These are phyloP conservation scores for Pseudeuparius sepicola DNA, from an alignment of 2,888 invertebrate genomes.

Conservation along the genomic window DNA sequence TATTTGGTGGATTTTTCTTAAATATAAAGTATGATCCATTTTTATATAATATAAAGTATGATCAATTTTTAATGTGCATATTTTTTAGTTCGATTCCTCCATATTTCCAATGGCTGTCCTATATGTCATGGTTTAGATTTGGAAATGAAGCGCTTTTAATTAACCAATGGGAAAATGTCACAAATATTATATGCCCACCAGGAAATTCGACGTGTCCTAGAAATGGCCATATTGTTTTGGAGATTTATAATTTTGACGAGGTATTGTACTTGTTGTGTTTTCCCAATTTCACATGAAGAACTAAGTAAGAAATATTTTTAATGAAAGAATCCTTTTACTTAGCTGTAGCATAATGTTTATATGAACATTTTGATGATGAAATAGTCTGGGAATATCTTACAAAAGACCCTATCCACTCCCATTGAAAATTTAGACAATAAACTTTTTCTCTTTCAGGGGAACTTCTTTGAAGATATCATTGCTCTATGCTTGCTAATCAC, in stretches of 20 bases:
- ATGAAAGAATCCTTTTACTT: neutral
- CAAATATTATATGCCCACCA: constrained; percentile 60
- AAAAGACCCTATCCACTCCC: neutral
- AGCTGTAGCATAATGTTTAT: neutral
- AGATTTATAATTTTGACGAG: constrained; percentile 67
- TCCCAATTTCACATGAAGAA: no score
- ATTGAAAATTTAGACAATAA: neutral
- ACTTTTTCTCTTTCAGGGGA: constrained; percentile 42
- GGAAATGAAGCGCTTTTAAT: constrained; percentile 81
- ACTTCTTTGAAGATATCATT: constrained; percentile 62
- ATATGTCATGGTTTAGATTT: constrained; percentile 87
- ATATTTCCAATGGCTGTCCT: constrained; percentile 78
- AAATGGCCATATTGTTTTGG: constrained; percentile 67
- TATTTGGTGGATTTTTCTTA: constrained; percentile 93
- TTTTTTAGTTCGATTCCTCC: constrained; percentile 68
- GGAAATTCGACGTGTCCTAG: constrained; percentile 68
- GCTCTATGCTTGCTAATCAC: constrained; percentile 60
- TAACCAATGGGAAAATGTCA: constrained; percentile 80
- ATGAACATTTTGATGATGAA: no score
- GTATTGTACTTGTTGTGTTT: constrained; percentile 28
- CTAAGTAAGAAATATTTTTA: neutral
- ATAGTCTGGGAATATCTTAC: neutral
- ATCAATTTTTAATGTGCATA: no score
- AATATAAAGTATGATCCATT: constrained; percentile 76
- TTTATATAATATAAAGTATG: no score